Evolutionary conservation across 2,113 vertebrate genomes (phyloP), one percentile per base, ranked within the genome.

Genomic region (Castor canadensis): DNA sequence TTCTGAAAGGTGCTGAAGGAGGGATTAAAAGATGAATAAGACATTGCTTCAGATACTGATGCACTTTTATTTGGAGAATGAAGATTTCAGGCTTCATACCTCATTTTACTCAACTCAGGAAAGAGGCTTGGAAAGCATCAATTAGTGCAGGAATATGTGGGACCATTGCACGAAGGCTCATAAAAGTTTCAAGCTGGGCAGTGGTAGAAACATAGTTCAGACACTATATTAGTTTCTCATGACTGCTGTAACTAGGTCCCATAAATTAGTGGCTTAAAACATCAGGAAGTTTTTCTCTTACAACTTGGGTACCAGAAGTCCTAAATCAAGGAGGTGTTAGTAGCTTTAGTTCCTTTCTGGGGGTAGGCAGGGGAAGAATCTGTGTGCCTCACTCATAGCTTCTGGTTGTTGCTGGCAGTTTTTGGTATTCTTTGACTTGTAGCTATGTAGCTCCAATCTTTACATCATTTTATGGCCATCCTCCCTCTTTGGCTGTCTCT

Each of bases 51-150:
- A 92, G 54, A 45, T 73, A 52, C 24, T 77, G 47, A 52, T 40
- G 58, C 26, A 15, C 6, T 86, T 83, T 82, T 67, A 67, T 79
- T 87, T 92, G 64, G 40, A 40, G 32, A 79, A 95, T 92, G 43
- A 54, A 88, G 30, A 10, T 6, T 66, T 76, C 15, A n/a, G 72
- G 8, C 7, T 81, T 62, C 28, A n/a, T 62, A 58, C 9, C 30
- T 4, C 89, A 49, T 43, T 84, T 95, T 80, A 60, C 4, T 92
- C 24, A 58, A 47, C 20, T 89, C 3, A 28, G 47, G 19, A 15
- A 86, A 72, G 38, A 82, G 22, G 5, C 30, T 77, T 72, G 6
- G 26, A 75, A 91, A 72, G 24, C 43, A 38, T 35, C 1, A 8
- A n/a, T 3, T 11, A 71, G 16, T 32, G n/a, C 16, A 80, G 81